Evolutionary conservation across 2,797 vertebrate genomes (phyloP).

Genomic region (Zalophus californianus): DNA sequence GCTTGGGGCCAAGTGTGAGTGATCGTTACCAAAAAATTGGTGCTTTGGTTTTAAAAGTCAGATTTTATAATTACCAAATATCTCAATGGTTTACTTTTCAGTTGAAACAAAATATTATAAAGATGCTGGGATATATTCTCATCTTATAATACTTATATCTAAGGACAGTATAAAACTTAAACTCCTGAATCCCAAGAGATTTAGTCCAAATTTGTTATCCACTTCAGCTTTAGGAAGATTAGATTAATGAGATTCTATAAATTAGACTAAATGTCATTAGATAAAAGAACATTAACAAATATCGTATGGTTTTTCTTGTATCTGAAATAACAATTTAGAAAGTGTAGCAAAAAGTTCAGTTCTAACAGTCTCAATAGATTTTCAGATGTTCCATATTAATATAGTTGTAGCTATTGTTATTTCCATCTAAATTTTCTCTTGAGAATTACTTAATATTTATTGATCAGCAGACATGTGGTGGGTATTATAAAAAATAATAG

Average conservation of each 20-base stretch:
- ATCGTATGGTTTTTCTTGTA: constrained; percentile 66
- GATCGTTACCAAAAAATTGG: constrained; percentile 86
- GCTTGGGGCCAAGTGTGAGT: constrained; percentile 88
- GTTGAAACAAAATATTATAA: constrained; percentile 79
- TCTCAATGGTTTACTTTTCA: constrained; percentile 83
- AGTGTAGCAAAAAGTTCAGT: constrained; percentile 45
- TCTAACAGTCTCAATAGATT: constrained; percentile 51
- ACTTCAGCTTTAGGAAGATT: constrained; percentile 64
- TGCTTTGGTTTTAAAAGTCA: constrained; percentile 81
- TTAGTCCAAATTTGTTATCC: constrained; percentile 72
- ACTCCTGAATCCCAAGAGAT: constrained; percentile 67
- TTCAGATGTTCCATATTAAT: constrained; percentile 50
- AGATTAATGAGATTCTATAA: constrained; percentile 72
- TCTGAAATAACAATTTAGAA: constrained; percentile 69
- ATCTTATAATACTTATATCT: constrained; percentile 69
- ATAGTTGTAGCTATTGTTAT: not conserved
- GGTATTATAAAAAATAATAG: constrained; percentile 24
- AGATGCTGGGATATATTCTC: constrained; percentile 69
- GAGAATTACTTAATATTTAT: not conserved
- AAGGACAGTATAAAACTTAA: constrained; percentile 77
- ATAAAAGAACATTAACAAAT: constrained; percentile 70
- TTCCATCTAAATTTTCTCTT: constrained; percentile 24
- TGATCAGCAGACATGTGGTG: not conserved
- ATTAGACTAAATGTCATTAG: constrained; percentile 51
- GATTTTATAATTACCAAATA: constrained; percentile 86